These are phyloP conservation scores for Anhinga rufa DNA, from an alignment of 2,113 vertebrate species.

Conservation along the genomic window DNA sequence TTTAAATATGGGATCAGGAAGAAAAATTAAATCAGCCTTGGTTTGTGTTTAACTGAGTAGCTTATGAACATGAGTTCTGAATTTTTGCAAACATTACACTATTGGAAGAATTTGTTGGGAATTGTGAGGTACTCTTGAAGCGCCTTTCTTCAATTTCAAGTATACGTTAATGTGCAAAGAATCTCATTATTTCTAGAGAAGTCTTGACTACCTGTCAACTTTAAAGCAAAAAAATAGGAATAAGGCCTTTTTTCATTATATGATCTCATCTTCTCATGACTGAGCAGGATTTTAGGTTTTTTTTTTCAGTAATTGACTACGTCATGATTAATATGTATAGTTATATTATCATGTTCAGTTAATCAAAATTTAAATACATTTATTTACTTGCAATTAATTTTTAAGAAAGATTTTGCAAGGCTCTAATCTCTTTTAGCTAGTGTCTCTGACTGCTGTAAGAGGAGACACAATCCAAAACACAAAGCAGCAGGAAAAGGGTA, in stretches of 20 bases:
- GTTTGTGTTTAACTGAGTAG: background rate
- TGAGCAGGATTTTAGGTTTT: background rate
- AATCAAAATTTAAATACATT: background rate
- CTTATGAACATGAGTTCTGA: background rate
- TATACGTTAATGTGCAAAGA: background rate
- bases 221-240: background rate
- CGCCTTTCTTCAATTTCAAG: background rate
- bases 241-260: background rate
- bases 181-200: background rate
- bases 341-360: background rate
- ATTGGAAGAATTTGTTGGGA: background rate
- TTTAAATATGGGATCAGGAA: slow-evolving; percentile 22
- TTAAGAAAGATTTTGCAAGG: background rate
- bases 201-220: background rate
- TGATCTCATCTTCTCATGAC: background rate
- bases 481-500: background rate
- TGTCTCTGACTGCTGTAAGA: background rate
- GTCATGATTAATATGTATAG: background rate
- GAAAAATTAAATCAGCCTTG: background rate
- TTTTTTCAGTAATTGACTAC: background rate
- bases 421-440: background rate
- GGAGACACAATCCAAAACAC: background rate
- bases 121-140: background rate
- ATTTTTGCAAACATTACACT: background rate
- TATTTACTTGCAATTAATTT: background rate